These are phyloP conservation scores for Rhynchomys soricoides DNA, from an alignment of 2,113 vertebrate genomes.

Conservation along the genomic window DNA sequence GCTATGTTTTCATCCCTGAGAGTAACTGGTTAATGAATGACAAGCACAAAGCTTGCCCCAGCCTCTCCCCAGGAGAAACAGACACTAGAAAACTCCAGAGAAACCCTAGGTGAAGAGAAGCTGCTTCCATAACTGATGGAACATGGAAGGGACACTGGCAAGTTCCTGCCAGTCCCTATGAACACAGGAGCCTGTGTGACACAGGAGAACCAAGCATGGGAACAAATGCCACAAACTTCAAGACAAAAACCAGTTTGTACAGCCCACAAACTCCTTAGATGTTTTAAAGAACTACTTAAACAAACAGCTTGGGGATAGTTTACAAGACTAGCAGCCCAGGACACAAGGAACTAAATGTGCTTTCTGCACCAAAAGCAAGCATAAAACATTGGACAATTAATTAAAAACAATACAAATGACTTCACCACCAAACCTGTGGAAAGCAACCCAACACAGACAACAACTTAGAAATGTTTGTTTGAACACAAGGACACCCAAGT, in stretches of 20 bases:
- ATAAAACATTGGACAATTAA: not conserved
- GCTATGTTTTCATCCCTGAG: not conserved
- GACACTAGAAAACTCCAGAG: not conserved
- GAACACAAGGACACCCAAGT: not conserved
- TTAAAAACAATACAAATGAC: not conserved
- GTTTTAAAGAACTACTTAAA: slow-evolving; percentile 28
- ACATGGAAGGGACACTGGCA: not conserved
- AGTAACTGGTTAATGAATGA: slow-evolving; percentile 9
- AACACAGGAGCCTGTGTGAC: not conserved
- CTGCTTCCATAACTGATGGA: not conserved
- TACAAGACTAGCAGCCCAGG: not conserved
- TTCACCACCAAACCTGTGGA: not conserved
- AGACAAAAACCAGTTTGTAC: not conserved
- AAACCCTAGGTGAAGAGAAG: not conserved
- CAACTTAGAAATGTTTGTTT: not conserved
- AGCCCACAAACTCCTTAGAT: not conserved
- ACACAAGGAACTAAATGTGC: not conserved
- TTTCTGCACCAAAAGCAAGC: not conserved
- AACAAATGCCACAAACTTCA: slow-evolving; percentile 15
- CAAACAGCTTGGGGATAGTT: slow-evolving; percentile 36
- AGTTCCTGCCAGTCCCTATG: not conserved
- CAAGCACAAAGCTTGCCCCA: not conserved
- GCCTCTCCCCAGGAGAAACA: not conserved
- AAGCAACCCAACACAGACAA: not conserved
- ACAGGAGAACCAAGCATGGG: not conserved